Base-by-base conservation (phyloP, 1,140 invertebrate species). In the Drosophila nebulosa region DNA sequence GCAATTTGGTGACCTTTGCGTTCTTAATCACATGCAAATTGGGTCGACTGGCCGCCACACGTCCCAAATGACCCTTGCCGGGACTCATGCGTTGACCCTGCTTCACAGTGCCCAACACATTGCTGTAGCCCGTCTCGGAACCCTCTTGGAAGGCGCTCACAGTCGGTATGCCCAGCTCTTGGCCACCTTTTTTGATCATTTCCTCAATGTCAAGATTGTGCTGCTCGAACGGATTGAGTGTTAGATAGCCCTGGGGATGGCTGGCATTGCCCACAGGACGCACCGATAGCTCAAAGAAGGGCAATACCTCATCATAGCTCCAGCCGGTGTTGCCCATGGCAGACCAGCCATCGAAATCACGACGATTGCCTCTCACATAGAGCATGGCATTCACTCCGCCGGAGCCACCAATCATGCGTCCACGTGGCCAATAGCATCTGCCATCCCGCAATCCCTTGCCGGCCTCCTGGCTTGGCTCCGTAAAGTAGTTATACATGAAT, bases 331-430 rank as follows among this genome's bases (percentile, higher is more conserved):
- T 94, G 5, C 93, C 93, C 30, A 89, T 55, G 0, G 74, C 77
- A 62, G 93, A 93, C 95, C 96, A 97, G 71, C 95, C 94, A 16
- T 91, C 90, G 12, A 66, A 91, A 53, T 91, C 90, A 0, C 22
- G 14, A 0, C 73, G 75, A 69, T 89, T 90, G 0, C 90, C 91
- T 0, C 90, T 71, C 3, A 91, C 4, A 52, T 90, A 90, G 5
- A 86, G 14, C 96, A 98, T 97, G 1, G 94, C 96, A 91, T 98
- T 98, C 12, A 97, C 94, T 0, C 94, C 94, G 1, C 95, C 95
- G 9, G 94, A 94, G 1, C 97, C 97, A 1, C 97, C 97, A 4
- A 96, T 80, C 6, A 93, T 93, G 79, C 94, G 95, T 0, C 95
- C 96, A 61, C 94, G 93, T 0, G 94, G 93, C 95, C 95, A 96